These are phyloP conservation scores for Cirrhinus molitorella DNA, from an alignment of 2,797 vertebrate species.

Conservation along the genomic window DNA sequence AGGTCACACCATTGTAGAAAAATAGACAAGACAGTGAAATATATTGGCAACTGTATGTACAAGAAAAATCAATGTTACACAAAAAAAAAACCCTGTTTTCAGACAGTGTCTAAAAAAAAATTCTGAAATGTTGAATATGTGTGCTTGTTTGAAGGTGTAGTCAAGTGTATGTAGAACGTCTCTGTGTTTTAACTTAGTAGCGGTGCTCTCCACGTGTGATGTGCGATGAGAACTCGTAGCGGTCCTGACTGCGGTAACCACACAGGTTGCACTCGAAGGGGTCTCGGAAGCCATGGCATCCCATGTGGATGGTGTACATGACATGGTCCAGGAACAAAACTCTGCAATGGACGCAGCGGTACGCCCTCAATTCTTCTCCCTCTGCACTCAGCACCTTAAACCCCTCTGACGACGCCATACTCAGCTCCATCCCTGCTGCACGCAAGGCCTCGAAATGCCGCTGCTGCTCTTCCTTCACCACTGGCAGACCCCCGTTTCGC, in stretches of 20 bases:
- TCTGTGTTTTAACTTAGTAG: conserved; percentile 69
- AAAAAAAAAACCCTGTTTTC: conserved; percentile 59
- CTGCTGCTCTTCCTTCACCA: conserved; percentile 92
- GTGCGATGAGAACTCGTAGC: conserved; percentile 98
- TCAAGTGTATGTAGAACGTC: not conserved
- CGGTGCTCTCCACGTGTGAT: conserved; percentile 97
- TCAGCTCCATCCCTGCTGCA: conserved; percentile 82
- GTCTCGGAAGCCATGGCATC: conserved; percentile 96
- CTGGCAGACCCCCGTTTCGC: conserved; percentile 87
- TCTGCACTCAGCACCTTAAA: conserved; percentile 90
- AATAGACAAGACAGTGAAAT: conserved; percentile 61
- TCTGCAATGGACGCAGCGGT: conserved; percentile 94
- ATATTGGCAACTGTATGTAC: conserved; percentile 54
- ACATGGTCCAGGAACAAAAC: conserved; percentile 98
- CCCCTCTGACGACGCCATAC: conserved; percentile 85
- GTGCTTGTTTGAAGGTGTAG: conserved; percentile 20
- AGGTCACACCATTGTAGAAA: conserved; percentile 56
- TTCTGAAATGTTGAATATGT: conserved; percentile 9
- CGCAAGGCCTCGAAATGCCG: conserved; percentile 88
- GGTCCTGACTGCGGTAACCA: conserved; percentile 95
- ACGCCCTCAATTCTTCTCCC: conserved; percentile 90
- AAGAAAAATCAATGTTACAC: conserved; percentile 60
- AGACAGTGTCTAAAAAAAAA: conserved; percentile 66
- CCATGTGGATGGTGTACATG: conserved; percentile 99
- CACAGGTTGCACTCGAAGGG: conserved; percentile 99